A percentile compares a stretch with the other conserved stretches of the same genome.
These are phyloP conservation scores for Herpetotheres cachinnans DNA, from an alignment of 2,113 vertebrate species.

Conservation along the genomic window DNA sequence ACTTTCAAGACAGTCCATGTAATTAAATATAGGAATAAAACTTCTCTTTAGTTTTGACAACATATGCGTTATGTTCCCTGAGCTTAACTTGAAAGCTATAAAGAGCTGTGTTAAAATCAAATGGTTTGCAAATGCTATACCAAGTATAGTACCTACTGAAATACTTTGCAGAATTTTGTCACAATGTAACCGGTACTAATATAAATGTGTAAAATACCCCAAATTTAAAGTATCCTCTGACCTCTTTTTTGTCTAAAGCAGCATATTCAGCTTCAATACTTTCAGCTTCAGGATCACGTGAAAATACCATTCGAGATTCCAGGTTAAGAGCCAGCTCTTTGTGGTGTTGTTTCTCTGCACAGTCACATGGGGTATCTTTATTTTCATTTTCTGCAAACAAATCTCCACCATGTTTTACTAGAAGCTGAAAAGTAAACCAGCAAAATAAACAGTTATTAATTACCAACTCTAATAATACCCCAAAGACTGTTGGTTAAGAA, in stretches of 20 bases:
- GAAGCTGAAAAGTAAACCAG: slow-evolving; percentile 72
- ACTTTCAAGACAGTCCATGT: not conserved
- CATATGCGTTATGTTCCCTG: not conserved
- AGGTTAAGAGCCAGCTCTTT: slow-evolving; percentile 95
- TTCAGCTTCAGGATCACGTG: slow-evolving; percentile 91
- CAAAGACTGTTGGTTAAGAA: not conserved
- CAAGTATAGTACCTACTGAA: not conserved
- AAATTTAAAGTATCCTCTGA: slow-evolving; percentile 52
- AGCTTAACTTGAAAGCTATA: not conserved
- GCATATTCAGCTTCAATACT: slow-evolving; percentile 96
- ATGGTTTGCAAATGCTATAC: not conserved
- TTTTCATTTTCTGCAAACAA: slow-evolving; percentile 97
- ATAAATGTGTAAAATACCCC: not conserved
- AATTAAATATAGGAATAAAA: not conserved
- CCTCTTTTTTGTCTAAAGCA: slow-evolving; percentile 95
- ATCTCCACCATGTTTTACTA: slow-evolving; percentile 90
- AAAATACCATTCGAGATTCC: slow-evolving; percentile 99
- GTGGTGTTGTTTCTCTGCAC: slow-evolving; percentile 96
- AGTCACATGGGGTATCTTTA: slow-evolving; percentile 97
- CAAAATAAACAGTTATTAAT: slow-evolving; percentile 9
- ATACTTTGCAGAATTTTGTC: not conserved
- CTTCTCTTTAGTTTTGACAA: not conserved
- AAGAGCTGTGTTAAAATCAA: not conserved
- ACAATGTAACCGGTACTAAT: not conserved
- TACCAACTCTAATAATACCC: not conserved